Conservation (phyloP, 2,797 vertebrate species). For the Hyperoplus immaculatus region DNA sequence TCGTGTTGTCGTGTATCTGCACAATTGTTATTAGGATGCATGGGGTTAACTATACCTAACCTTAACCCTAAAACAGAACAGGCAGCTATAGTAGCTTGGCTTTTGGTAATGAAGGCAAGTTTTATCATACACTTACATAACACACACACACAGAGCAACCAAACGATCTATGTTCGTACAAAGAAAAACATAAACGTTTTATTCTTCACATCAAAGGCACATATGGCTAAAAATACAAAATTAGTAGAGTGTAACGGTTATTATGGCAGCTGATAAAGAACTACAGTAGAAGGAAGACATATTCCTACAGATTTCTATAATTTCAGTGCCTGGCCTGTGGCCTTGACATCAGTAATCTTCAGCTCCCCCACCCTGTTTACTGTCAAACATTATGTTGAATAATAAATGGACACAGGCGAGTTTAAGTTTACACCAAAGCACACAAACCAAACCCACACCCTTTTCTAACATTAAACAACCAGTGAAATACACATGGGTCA, state of each 20-base stretch:
- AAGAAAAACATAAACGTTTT: background rate
- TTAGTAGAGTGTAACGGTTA: background rate
- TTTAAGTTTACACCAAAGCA: background rate
- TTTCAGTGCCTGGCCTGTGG: background rate
- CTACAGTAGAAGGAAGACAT: constrained; percentile 8
- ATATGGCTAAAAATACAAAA: constrained; percentile 29
- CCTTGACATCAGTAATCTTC: background rate
- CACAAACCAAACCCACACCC: background rate
- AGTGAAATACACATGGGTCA: background rate
- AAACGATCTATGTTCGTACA: background rate
- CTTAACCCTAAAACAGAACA: constrained; percentile 23
- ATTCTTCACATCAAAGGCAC: constrained; percentile 2
- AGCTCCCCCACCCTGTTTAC: background rate
- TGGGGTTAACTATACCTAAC: constrained; percentile 1
- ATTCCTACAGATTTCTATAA: background rate
- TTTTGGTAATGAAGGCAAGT: no score
- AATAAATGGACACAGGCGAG: background rate
- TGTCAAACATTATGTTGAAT: background rate
- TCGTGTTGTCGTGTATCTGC: no score
- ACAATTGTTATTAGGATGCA: no score
- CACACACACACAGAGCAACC: background rate
- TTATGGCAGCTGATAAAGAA: constrained; percentile 4
- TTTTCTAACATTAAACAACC: background rate
- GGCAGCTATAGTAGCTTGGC: background rate
- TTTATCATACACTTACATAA: background rate